Evolutionary conservation across 2,113 vertebrate species (phyloP).

Genomic region (Nesoenas mayeri): DNA sequence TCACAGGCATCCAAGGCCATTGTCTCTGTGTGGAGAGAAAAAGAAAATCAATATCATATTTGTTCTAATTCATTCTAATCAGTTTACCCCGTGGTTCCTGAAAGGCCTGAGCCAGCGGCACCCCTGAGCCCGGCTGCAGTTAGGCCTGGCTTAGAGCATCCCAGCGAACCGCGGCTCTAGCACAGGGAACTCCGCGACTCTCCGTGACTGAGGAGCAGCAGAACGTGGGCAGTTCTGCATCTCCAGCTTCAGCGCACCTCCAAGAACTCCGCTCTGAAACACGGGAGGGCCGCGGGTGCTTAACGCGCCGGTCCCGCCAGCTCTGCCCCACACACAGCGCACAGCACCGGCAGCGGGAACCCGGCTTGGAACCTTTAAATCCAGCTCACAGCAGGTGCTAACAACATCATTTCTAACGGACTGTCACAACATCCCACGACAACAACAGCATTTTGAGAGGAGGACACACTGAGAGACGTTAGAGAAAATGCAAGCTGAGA

Average conservation of each 20-base stretch:
- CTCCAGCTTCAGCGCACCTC: slow-evolving; percentile 25
- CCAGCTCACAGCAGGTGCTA: background rate
- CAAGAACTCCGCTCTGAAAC: background rate
- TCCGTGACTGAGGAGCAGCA: background rate
- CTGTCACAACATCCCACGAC: slow-evolving; percentile 47
- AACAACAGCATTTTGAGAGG: slow-evolving; percentile 20
- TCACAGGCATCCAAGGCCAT: slow-evolving; percentile 98
- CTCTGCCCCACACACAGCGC: background rate
- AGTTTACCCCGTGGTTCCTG: slow-evolving; percentile 65
- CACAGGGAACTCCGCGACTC: background rate
- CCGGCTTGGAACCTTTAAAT: slow-evolving; percentile 2
- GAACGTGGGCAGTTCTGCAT: background rate
- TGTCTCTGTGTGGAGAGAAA: slow-evolving; percentile 87
- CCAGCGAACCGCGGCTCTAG: background rate
- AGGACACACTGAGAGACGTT: slow-evolving; percentile 32
- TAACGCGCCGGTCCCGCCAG: background rate
- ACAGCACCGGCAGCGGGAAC: background rate
- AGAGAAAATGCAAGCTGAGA: slow-evolving; percentile 55
- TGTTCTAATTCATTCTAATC: slow-evolving; percentile 61
- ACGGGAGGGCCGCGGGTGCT: background rate
- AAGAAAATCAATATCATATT: slow-evolving; percentile 79
- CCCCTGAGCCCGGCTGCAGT: slow-evolving; percentile 11
- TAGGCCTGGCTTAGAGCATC: background rate
- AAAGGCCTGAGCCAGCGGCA: slow-evolving; percentile 39
- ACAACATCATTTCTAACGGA: slow-evolving; percentile 5